These are phyloP conservation scores for Parazoanthus darwini DNA, from an alignment of 92 coral and sea anemone genomes.

Conservation along the genomic window DNA sequence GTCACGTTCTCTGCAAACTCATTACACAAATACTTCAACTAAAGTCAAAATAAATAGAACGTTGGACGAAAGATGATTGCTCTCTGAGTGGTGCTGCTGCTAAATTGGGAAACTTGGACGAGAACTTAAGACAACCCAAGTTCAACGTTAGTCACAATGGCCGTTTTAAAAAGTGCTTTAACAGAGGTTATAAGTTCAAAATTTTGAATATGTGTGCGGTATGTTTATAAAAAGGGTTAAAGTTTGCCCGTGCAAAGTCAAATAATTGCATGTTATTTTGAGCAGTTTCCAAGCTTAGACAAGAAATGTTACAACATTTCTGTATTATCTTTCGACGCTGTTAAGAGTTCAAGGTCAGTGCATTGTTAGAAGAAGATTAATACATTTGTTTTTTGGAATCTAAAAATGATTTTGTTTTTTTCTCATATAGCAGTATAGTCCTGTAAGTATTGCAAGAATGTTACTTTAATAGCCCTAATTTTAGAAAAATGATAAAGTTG, in stretches of 20 bases:
- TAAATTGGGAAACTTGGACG: neutral
- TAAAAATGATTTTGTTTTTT: too few relatives aligned
- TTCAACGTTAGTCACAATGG: neutral
- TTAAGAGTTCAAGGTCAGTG: neutral
- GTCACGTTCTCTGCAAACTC: neutral
- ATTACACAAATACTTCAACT: neutral
- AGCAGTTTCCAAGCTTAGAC: neutral
- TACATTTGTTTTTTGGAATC: too few relatives aligned
- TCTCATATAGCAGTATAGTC: too few relatives aligned
- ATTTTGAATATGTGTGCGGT: conserved; percentile 11
- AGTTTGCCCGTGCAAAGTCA: conserved; percentile 2
- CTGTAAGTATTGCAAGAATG: too few relatives aligned
- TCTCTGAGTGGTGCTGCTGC: neutral
- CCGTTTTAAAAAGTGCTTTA: neutral
- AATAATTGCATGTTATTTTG: neutral
- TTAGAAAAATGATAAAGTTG: too few relatives aligned
- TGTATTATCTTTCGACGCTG: neutral
- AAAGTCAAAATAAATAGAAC: conserved; percentile 22
- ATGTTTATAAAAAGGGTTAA: neutral
- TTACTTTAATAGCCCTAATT: too few relatives aligned
- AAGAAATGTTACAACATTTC: neutral
- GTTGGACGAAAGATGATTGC: neutral
- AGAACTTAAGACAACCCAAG: neutral
- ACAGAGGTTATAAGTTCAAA: neutral
- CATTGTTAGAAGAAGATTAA: neutral